Percentiles rank a stretch among this genome's conserved stretches.
phyloP scores from a whole-genome alignment of 2,888 invertebrate genomes.

The Dorcus hopei region DNA sequence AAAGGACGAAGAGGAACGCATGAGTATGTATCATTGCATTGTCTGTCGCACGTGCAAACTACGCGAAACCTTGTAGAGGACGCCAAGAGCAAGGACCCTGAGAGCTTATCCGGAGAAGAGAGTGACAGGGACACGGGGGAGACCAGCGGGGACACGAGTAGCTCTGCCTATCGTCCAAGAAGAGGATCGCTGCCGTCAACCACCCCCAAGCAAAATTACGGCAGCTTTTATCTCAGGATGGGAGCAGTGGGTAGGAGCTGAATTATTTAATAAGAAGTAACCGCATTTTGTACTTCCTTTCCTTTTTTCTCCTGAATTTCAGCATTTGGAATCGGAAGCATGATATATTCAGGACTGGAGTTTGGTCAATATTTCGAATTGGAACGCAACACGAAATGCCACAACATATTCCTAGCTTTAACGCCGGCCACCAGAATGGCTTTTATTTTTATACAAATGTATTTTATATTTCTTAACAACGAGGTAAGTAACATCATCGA shows the following conservation, averaged over 20 bases:
- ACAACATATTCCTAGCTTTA: slow-evolving; percentile 83
- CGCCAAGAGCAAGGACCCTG: slow-evolving; percentile 21
- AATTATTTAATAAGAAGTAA: not conserved
- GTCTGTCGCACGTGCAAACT: not conserved
- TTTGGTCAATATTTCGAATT: slow-evolving; percentile 94
- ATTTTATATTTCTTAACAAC: slow-evolving; percentile 96
- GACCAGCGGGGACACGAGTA: slow-evolving; percentile 38
- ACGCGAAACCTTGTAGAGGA: slow-evolving; percentile 9
- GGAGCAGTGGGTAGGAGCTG: slow-evolving; percentile 75
- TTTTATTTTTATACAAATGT: slow-evolving; percentile 97
- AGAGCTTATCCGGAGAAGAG: slow-evolving; percentile 53
- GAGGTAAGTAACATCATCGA: slow-evolving; percentile 61
- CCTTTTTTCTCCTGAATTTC: slow-evolving; percentile 34
- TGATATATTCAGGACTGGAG: slow-evolving; percentile 94
- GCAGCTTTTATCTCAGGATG: slow-evolving; percentile 89
- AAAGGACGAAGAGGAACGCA: slow-evolving; percentile 33
- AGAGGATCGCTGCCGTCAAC: slow-evolving; percentile 46
- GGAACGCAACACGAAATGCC: slow-evolving; percentile 85
- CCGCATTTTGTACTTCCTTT: not conserved
- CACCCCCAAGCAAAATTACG: slow-evolving; percentile 68
- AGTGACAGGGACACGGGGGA: slow-evolving; percentile 50
- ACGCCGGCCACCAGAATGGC: slow-evolving; percentile 92
- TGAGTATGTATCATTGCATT: slow-evolving; percentile 22
- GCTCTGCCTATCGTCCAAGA: slow-evolving; percentile 38
- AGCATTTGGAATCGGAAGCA: slow-evolving; percentile 95